Conservation (phyloP, 1,140 invertebrate species). For the Carcinoscorpius rotundicauda region DNA sequence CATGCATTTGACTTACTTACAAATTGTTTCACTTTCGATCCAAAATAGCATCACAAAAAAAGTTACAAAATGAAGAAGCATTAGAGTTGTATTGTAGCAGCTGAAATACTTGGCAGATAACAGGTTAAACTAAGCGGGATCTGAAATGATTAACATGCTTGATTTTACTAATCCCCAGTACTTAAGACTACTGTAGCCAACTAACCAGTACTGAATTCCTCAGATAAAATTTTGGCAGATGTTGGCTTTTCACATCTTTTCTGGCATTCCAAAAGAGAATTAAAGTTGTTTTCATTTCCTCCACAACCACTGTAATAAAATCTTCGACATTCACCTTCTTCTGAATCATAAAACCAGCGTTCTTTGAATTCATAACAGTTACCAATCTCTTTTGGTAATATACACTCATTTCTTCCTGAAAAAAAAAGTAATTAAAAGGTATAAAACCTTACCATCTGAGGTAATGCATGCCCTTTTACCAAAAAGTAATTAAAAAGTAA, state of each 20-base stretch:
- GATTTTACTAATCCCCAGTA: background rate
- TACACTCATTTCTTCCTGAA: slow-evolving; percentile 42
- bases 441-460: too few relatives aligned
- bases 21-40: too few relatives aligned
- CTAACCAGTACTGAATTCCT: background rate
- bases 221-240: background rate
- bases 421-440: too few relatives aligned
- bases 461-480: too few relatives aligned
- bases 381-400: slow-evolving; percentile 50
- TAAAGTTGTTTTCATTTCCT: slow-evolving; percentile 81
- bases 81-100: too few relatives aligned
- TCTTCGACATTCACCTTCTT: slow-evolving; percentile 58
- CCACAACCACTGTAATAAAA: slow-evolving; percentile 56
- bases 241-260: background rate
- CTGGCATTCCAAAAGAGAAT: slow-evolving; percentile 25
- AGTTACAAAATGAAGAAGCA: too few relatives aligned
- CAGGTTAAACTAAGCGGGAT: too few relatives aligned
- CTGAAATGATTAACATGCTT: background rate
- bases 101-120: too few relatives aligned
- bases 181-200: background rate
- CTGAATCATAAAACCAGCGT: slow-evolving; percentile 63
- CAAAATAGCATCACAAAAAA: too few relatives aligned
- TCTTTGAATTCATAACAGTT: slow-evolving; percentile 17
- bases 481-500: too few relatives aligned
- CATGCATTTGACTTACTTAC: too few relatives aligned